Conservation (phyloP, 2,888 invertebrate genomes). For the Agelastica alni region DNA sequence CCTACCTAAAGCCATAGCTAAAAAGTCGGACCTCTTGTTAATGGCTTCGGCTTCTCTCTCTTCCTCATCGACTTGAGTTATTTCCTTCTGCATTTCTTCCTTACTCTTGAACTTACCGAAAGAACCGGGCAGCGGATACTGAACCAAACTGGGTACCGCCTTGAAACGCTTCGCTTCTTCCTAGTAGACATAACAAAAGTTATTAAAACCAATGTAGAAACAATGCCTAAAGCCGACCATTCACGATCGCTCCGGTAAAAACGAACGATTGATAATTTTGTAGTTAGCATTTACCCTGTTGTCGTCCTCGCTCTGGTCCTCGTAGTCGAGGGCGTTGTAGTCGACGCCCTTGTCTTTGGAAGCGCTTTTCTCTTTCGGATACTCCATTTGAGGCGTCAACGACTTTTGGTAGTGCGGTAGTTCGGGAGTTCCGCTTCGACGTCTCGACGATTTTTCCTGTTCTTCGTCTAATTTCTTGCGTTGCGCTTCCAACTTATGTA, state of each 20-base stretch:
- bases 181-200: not conserved
- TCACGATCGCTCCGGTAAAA: too few species aligned
- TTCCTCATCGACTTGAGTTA: conserved; percentile 26
- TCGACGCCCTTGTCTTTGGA: conserved; percentile 58
- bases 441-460: conserved; percentile 57
- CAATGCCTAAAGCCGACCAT: too few species aligned
- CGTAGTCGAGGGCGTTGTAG: conserved; percentile 76
- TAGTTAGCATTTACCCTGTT: conserved; percentile 43
- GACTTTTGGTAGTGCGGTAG: conserved; percentile 24
- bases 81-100: conserved; percentile 28
- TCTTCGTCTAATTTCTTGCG: conserved; percentile 63
- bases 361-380: conserved; percentile 3
- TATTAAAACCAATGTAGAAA: not conserved
- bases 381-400: conserved; percentile 32
- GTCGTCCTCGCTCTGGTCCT: conserved; percentile 55
- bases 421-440: conserved; percentile 59
- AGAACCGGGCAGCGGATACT: conserved; percentile 52
- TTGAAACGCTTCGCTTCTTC: not conserved
- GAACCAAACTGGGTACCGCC: conserved; percentile 53
- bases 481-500: conserved; percentile 75
- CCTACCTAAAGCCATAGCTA: conserved; percentile 60
- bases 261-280: too few species aligned
- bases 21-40: conserved; percentile 56
- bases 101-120: conserved; percentile 39
- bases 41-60: conserved; percentile 35